Conservation (phyloP, 1,140 invertebrate species). For the Chelonus insularis region DNA sequence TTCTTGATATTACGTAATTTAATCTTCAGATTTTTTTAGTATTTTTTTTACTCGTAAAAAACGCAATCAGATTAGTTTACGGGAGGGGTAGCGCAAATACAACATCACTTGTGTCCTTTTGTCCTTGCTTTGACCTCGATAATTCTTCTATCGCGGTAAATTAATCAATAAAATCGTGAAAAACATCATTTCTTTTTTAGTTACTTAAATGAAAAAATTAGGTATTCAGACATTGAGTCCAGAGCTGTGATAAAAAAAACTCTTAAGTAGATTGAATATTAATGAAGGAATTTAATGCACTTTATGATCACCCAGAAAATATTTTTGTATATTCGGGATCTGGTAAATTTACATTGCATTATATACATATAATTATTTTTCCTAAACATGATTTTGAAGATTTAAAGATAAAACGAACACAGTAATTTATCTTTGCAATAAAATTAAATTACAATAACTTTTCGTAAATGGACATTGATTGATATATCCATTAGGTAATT, state of each 20-base stretch:
- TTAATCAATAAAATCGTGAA: slow-evolving; percentile 22
- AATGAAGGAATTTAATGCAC: not conserved
- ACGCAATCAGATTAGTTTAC: slow-evolving; percentile 16
- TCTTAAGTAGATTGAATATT: not conserved
- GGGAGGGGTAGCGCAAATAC: slow-evolving; percentile 10
- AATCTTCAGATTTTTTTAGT: not conserved
- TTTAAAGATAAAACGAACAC: not conserved
- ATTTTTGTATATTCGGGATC: slow-evolving; percentile 55
- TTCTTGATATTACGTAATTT: not conserved
- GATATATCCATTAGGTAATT: slow-evolving; percentile 7
- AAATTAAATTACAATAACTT: not conserved
- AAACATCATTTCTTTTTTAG: not conserved
- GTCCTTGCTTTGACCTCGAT: slow-evolving; percentile 22
- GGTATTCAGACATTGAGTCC: not conserved
- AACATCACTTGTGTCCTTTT: slow-evolving; percentile 12
- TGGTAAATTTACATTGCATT: slow-evolving; percentile 56
- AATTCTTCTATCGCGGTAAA: not conserved
- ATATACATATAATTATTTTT: slow-evolving; percentile 51
- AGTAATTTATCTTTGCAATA: not conserved
- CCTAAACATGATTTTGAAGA: slow-evolving; percentile 3
- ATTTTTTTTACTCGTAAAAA: not conserved
- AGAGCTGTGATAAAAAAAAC: no score
- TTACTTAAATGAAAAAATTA: not conserved
- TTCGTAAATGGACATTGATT: not conserved
- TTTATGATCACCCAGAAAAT: slow-evolving; percentile 51